phyloP scores from a whole-genome alignment of 2,888 invertebrate genomes.

The Adelphocoris suturalis region DNA sequence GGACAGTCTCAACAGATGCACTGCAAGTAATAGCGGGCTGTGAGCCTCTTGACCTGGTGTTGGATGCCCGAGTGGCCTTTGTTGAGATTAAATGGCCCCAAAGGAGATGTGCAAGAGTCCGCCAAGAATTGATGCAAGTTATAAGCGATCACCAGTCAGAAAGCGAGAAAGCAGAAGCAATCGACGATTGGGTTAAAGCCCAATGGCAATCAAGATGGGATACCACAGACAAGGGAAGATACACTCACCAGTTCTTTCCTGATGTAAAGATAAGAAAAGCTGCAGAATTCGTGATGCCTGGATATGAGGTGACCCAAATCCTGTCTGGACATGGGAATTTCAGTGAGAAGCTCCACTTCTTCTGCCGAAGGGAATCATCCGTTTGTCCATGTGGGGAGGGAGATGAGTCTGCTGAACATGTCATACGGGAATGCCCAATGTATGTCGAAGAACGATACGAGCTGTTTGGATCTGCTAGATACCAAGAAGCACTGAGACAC shows the following conservation, averaged over 20 bases:
- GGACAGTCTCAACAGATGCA: neutral
- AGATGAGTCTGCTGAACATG: neutral
- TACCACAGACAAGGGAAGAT: neutral
- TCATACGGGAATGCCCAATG: neutral
- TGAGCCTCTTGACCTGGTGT: neutral
- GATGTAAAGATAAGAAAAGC: neutral
- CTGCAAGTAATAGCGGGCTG: constrained; percentile 23
- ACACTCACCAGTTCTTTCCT: neutral
- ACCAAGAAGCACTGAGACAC: neutral
- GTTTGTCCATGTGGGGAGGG: neutral
- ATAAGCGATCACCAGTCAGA: neutral
- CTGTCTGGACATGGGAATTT: no score
- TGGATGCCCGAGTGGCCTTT: neutral
- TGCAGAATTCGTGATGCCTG: no score
- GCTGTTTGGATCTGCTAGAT: neutral
- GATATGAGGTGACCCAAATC: no score
- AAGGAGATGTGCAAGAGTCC: neutral
- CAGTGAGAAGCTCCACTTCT: neutral
- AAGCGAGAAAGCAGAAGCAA: neutral
- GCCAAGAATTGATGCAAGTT: neutral
- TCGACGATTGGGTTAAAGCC: neutral
- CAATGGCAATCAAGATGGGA: constrained; percentile 2
- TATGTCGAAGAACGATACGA: neutral
- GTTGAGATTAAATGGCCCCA: neutral
- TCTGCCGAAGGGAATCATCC: neutral